Evolutionary conservation across 1,140 invertebrate species (phyloP).

Genomic region (Propsilocerus akamusi): DNA sequence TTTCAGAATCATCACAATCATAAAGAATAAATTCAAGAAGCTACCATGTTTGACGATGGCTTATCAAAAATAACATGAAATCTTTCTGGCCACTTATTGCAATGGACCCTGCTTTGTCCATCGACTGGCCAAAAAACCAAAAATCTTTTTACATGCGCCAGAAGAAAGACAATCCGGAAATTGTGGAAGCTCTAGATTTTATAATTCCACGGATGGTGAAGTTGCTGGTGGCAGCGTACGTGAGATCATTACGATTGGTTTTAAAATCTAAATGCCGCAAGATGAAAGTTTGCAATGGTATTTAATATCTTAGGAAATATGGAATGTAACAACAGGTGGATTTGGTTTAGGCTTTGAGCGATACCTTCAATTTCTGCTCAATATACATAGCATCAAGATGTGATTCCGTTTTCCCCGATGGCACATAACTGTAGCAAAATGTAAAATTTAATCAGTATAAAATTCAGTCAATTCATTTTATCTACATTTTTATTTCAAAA

Average conservation of each 20-base stretch:
- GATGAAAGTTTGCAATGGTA: slow-evolving; percentile 63
- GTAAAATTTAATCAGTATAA: too few species aligned
- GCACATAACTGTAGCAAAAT: slow-evolving; percentile 72
- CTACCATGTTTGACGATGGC: slow-evolving; percentile 28
- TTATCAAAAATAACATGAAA: slow-evolving; percentile 81
- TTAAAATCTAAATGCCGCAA: slow-evolving; percentile 40
- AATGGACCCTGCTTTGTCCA: slow-evolving; percentile 70
- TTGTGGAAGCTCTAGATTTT: slow-evolving; percentile 64
- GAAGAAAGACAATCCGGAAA: slow-evolving; percentile 30
- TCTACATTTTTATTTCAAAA: too few species aligned
- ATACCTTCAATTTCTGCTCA: slow-evolving; percentile 63
- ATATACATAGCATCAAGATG: slow-evolving; percentile 77
- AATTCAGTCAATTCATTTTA: too few species aligned
- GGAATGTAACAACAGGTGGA: slow-evolving; percentile 76
- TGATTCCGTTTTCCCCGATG: slow-evolving; percentile 87
- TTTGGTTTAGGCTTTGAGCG: slow-evolving; percentile 94
- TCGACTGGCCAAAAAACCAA: slow-evolving; percentile 64
- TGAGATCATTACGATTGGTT: slow-evolving; percentile 53
- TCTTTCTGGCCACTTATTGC: slow-evolving; percentile 59
- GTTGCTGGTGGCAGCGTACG: slow-evolving; percentile 84
- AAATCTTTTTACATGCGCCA: slow-evolving; percentile 94
- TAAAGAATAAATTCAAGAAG: slow-evolving; percentile 29
- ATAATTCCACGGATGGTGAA: slow-evolving; percentile 79
- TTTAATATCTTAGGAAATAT: slow-evolving; percentile 71
- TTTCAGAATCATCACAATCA: slow-evolving; percentile 38